Evolutionary conservation across 2,888 invertebrate genomes (phyloP).

Genomic region (Dicranocentrus wangi): DNA sequence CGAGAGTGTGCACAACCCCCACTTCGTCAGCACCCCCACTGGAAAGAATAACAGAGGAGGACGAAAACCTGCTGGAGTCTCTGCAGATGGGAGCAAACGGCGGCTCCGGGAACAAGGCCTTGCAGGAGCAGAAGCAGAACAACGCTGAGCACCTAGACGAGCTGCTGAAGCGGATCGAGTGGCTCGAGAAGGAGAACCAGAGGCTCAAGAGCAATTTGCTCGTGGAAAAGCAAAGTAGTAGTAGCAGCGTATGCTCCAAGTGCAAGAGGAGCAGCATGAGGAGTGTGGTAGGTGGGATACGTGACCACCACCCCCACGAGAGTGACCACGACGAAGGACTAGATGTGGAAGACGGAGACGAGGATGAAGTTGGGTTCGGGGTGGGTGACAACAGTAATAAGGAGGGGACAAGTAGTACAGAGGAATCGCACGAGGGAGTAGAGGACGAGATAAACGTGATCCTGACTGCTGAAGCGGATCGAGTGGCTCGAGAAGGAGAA

Average conservation of each 20-base stretch:
- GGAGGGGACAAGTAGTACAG: too few species aligned
- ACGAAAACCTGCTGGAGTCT: slow-evolving; percentile 28
- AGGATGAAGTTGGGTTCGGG: too few species aligned
- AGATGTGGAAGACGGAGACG: slow-evolving; percentile 20
- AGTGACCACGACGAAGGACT: background rate
- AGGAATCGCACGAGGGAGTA: background rate
- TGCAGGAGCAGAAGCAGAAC: too few species aligned
- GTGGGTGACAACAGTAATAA: slow-evolving; percentile 12
- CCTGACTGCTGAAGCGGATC: background rate
- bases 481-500: slow-evolving; percentile 17
- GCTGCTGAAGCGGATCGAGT: background rate
- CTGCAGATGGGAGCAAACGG: too few species aligned
- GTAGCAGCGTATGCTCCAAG: background rate
- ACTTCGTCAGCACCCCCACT: background rate
- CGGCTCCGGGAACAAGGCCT: too few species aligned
- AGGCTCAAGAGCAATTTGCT: too few species aligned
- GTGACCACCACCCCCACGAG: too few species aligned
- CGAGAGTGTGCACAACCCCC: slow-evolving; percentile 1
- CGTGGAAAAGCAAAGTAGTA: too few species aligned
- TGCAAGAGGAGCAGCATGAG: too few species aligned
- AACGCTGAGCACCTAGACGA: too few species aligned
- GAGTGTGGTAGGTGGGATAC: too few species aligned
- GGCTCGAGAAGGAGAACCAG: slow-evolving; percentile 23
- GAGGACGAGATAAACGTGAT: slow-evolving; percentile 10
- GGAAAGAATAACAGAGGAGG: slow-evolving; percentile 18